phyloP scores from a whole-genome alignment of 2,888 invertebrate genomes.

The Stegana nigrithorax region DNA sequence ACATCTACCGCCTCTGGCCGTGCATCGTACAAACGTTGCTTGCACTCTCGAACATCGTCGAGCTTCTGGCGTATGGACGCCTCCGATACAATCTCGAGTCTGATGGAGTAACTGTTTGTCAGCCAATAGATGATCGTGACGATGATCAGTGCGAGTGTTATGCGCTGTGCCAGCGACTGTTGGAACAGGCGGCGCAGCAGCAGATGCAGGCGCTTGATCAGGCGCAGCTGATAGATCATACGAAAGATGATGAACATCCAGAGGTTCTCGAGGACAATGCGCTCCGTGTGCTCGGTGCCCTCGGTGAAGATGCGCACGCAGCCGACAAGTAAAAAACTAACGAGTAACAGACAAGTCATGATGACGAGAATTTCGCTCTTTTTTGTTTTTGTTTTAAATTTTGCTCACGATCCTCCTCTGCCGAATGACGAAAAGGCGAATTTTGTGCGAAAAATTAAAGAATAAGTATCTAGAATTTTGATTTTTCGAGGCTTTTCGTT shows the following conservation, averaged over 20 bases:
- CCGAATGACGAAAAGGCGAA: not conserved
- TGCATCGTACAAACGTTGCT: not conserved
- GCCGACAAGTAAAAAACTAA: constrained; percentile 4
- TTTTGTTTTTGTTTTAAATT: not conserved
- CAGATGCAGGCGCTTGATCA: not conserved
- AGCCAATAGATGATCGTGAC: not conserved
- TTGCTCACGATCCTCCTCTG: too few relatives aligned
- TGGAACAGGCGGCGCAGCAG: not conserved
- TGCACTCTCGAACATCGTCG: not conserved
- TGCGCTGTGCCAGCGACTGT: not conserved
- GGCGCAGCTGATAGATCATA: constrained; percentile 10
- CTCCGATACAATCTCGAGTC: too few relatives aligned
- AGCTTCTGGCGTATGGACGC: too few relatives aligned
- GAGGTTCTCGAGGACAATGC: constrained; percentile 22
- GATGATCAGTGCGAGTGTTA: not conserved
- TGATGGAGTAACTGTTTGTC: not conserved
- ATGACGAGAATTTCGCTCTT: not conserved
- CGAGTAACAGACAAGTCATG: constrained; percentile 21
- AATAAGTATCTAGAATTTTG: too few relatives aligned
- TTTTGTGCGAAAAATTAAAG: constrained; percentile 30
- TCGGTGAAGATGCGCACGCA: constrained; percentile 15
- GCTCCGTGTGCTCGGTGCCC: constrained; percentile 4
- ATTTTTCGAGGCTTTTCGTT: too few relatives aligned
- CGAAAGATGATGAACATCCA: constrained; percentile 20
- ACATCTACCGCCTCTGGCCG: too few relatives aligned